Conservation (phyloP, 2,888 invertebrate species). For the Ophion ventricosus region DNA sequence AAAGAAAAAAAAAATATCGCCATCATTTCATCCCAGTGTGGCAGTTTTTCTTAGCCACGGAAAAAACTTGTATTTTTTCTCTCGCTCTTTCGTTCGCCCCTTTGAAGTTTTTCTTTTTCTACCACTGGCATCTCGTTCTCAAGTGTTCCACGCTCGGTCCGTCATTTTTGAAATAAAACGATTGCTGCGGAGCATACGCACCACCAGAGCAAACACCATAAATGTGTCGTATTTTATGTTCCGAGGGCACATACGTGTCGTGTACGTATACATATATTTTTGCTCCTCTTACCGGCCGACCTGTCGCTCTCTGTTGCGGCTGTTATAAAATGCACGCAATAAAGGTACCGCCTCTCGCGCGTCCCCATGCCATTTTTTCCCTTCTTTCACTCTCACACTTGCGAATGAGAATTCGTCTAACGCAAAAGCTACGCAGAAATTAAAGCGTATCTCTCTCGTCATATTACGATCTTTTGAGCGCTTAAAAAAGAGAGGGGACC, state of each 20-base stretch:
- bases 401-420: conserved; percentile 37
- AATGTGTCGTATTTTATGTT: conserved; percentile 68
- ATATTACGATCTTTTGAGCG: not conserved
- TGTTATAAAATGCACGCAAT: conserved; percentile 72
- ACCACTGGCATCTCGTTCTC: conserved; percentile 36
- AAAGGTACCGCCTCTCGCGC: conserved; percentile 62
- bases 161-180: conserved; percentile 63
- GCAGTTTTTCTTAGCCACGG: conserved; percentile 37
- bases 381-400: conserved; percentile 37
- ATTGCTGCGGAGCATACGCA: conserved; percentile 42
- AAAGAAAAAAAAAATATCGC: conserved; percentile 55
- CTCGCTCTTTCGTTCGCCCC: conserved; percentile 6
- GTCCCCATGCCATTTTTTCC: conserved; percentile 23
- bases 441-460: conserved; percentile 48
- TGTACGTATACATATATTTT: conserved; percentile 8
- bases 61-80: conserved; percentile 30
- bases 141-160: conserved; percentile 50
- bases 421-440: conserved; percentile 39
- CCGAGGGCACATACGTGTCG: conserved; percentile 48
- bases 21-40: conserved; percentile 34
- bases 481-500: not conserved
- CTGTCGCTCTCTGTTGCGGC: conserved; percentile 55
- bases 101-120: conserved; percentile 9
- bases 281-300: conserved; percentile 51
- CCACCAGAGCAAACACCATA: conserved; percentile 60